These are phyloP conservation scores for Nesogale talazaci DNA, from an alignment of 2,113 vertebrate genomes.

Conservation along the genomic window DNA sequence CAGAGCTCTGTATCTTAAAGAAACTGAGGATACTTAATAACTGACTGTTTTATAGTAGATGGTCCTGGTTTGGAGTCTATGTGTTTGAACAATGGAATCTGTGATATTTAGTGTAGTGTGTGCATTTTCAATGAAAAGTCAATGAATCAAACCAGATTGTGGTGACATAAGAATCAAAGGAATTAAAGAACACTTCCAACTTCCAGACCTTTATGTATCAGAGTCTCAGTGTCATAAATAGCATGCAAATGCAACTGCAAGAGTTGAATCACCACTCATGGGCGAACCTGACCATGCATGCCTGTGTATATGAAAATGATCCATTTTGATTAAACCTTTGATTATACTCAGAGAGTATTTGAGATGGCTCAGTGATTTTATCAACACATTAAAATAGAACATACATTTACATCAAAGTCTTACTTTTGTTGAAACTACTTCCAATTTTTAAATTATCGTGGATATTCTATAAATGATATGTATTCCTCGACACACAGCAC, in stretches of 20 bases:
- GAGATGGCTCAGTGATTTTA: not conserved
- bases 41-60: not conserved
- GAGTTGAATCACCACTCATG: not conserved
- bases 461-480: not conserved
- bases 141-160: not conserved
- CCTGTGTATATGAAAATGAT: not conserved
- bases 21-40: not conserved
- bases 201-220: not conserved
- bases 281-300: not conserved
- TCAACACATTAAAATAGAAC: constrained; percentile 33
- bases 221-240: not conserved
- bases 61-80: not conserved
- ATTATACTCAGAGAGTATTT: not conserved
- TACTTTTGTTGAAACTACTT: not conserved
- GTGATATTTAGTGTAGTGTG: not conserved
- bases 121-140: constrained; percentile 2
- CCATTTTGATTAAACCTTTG: not conserved
- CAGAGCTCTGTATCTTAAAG: not conserved
- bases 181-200: not conserved
- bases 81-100: constrained; percentile 27
- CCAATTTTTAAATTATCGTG: not conserved
- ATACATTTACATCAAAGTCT: not conserved
- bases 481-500: not conserved
- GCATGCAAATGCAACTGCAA: not conserved
- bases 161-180: not conserved